Evolutionary conservation across 1,140 invertebrate genomes (phyloP).

Genomic region (Cydia amplana): DNA sequence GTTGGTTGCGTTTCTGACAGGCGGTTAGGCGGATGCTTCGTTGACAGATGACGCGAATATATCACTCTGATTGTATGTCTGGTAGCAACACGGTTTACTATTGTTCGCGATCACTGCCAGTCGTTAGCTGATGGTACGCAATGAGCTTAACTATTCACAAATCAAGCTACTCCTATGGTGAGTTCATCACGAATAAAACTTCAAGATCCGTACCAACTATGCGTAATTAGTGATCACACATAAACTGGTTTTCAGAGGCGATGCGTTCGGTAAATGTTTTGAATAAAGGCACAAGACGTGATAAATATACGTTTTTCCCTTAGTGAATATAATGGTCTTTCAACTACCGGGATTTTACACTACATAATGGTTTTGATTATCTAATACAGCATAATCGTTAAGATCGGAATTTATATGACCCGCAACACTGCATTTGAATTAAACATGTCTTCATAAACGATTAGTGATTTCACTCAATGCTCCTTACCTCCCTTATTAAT

Average conservation of each 20-base stretch:
- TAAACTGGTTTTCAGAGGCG: not conserved
- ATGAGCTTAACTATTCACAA: not conserved
- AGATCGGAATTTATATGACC: not conserved
- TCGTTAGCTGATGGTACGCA: conserved; percentile 9
- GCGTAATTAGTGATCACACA: not conserved
- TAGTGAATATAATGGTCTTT: conserved; percentile 17
- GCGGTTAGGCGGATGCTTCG: conserved; percentile 26
- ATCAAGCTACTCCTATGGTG: not conserved
- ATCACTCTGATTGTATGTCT: conserved; percentile 21
- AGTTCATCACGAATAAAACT: not conserved
- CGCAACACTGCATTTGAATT: not conserved
- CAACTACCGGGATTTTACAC: not conserved
- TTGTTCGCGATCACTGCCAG: conserved; percentile 18
- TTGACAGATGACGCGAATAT: conserved; percentile 18
- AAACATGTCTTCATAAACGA: too few relatives aligned
- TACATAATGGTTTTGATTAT: not conserved
- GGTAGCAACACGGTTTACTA: conserved; percentile 8
- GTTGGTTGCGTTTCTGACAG: conserved; percentile 5
- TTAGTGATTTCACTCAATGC: too few relatives aligned
- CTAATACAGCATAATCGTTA: not conserved
- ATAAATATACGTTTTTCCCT: conserved; percentile 25
- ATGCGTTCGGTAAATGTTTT: not conserved
- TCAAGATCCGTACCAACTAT: not conserved
- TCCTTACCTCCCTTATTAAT: too few relatives aligned
- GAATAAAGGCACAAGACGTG: not conserved